These are phyloP conservation scores for Stegastes partitus DNA, from an alignment of 2,113 vertebrate genomes.

Conservation along the genomic window DNA sequence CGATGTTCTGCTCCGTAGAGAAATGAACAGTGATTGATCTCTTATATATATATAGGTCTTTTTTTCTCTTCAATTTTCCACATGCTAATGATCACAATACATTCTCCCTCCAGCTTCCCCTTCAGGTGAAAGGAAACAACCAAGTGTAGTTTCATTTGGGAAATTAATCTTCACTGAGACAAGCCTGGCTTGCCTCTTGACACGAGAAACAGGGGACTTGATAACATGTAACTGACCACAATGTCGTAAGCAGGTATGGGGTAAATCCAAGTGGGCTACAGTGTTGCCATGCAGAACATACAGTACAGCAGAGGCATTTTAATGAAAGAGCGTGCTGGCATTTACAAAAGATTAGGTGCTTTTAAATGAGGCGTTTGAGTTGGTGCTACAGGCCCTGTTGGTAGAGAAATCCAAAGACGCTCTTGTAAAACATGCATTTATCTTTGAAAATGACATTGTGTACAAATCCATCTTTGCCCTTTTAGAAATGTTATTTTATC, in stretches of 20 bases:
- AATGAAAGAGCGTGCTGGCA: conserved; percentile 22
- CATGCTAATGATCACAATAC: conserved; percentile 28
- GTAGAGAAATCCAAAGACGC: conserved; percentile 3
- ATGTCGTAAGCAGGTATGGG: conserved; percentile 30
- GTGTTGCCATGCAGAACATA: background rate
- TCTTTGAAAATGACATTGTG: conserved; percentile 42
- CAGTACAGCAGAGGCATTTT: conserved; percentile 4
- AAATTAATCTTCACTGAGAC: conserved; percentile 49
- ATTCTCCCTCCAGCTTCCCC: conserved; percentile 11
- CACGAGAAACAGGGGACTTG: background rate
- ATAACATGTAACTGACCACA: conserved; percentile 48
- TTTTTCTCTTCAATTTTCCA: conserved; percentile 13
- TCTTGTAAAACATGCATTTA: conserved; percentile 47
- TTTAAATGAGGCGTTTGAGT: conserved; percentile 1
- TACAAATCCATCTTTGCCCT: conserved; percentile 52
- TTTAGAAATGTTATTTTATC: conserved; percentile 26
- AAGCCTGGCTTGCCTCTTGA: conserved; percentile 28
- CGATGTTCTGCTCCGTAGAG: conserved; percentile 26
- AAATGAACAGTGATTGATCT: conserved; percentile 68
- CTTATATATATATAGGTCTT: conserved; percentile 38
- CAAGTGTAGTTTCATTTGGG: conserved; percentile 28
- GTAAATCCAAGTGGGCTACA: conserved; percentile 26
- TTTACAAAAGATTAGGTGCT: conserved; percentile 16
- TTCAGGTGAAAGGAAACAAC: conserved; percentile 48
- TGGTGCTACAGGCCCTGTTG: background rate